Percentiles rank a stretch among this genome's conserved stretches.
Evolutionary conservation across 2,888 invertebrate species (phyloP).

Genomic region (Byasa hedistus): DNA sequence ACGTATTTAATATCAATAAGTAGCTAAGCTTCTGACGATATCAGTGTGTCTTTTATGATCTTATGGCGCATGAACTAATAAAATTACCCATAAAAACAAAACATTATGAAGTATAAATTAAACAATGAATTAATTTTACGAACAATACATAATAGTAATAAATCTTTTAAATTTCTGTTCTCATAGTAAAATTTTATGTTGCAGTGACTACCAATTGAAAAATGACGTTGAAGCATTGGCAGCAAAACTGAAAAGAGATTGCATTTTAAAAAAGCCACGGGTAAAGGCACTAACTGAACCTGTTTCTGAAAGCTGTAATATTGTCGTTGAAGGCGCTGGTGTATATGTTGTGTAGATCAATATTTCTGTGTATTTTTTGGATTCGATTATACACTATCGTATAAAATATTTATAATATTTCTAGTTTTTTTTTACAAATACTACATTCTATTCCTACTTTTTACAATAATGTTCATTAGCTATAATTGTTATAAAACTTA

Average conservation of each 20-base stretch:
- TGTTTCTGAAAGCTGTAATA: constrained; percentile 54
- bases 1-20: too few species aligned
- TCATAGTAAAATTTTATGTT: constrained; percentile 34
- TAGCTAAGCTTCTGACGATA: too few species aligned
- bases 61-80: too few species aligned
- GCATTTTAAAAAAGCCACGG: constrained; percentile 39
- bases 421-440: too few species aligned
- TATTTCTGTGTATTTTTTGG: not conserved
- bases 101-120: not conserved
- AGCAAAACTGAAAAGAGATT: constrained; percentile 51
- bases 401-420: not conserved
- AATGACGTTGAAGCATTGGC: constrained; percentile 52
- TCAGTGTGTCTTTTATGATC: too few species aligned
- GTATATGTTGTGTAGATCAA: constrained; percentile 52
- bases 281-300: constrained; percentile 37
- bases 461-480: too few species aligned
- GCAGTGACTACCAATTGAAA: constrained; percentile 53
- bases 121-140: not conserved
- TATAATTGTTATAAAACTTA: too few species aligned
- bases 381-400: not conserved
- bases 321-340: constrained; percentile 57
- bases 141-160: not conserved
- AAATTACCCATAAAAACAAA: too few species aligned
- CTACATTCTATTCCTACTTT: not conserved
- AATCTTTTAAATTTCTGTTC: not conserved